A percentile compares a stretch with the other conserved stretches of the same genome.
These are phyloP conservation scores for Propithecus deckenii DNA, from an alignment of 2,797 vertebrate genomes.

Conservation along the genomic window DNA sequence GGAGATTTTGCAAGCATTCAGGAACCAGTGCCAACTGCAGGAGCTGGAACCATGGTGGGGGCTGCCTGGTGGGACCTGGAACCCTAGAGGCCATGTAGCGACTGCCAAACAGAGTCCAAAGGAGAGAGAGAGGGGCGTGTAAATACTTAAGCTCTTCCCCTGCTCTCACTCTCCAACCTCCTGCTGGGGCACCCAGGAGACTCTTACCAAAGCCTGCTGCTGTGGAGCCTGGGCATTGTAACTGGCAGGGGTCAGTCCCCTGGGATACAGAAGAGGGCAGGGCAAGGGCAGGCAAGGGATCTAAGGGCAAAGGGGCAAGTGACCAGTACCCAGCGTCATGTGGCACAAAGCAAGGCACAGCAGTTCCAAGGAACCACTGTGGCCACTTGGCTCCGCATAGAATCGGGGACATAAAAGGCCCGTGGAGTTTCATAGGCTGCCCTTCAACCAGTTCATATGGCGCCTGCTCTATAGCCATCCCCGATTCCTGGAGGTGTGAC, in stretches of 20 bases:
- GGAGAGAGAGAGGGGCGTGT: rapidly evolving
- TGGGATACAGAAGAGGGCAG: background rate
- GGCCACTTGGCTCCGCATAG: background rate
- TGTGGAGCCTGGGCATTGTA: background rate
- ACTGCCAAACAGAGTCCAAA: background rate
- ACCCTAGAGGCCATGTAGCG: background rate
- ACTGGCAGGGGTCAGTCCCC: background rate
- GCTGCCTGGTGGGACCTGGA: background rate
- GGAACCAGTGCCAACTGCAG: background rate
- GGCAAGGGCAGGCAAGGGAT: background rate
- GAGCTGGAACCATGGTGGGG: background rate
- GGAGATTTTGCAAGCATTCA: background rate
- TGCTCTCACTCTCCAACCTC: background rate
- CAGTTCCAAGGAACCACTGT: background rate
- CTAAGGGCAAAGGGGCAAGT: background rate
- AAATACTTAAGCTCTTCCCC: background rate
- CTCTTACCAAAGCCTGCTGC: background rate
- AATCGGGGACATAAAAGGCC: background rate
- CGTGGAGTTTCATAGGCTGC: background rate
- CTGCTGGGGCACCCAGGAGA: background rate
- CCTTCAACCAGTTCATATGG: background rate
- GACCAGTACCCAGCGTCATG: background rate
- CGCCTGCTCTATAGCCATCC: background rate
- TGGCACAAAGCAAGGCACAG: background rate
- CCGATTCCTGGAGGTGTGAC: background rate